Conservation (phyloP, 2,888 invertebrate genomes). For the Himalopsyche tibetana region DNA sequence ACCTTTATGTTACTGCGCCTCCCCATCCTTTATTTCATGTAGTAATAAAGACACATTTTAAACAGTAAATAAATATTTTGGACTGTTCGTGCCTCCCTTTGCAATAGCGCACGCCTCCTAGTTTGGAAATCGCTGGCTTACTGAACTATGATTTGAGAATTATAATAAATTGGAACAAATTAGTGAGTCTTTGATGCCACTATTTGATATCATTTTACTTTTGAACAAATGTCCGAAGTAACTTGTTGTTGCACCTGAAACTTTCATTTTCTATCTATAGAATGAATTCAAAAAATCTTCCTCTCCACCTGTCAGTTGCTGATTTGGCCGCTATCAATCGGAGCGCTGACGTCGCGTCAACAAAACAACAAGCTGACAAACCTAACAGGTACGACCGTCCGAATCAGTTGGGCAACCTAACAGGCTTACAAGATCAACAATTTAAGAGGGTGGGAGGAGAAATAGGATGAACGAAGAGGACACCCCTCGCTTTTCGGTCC, state of each 20-base stretch:
- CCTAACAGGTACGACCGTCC: slow-evolving; percentile 19
- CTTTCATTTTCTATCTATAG: background rate
- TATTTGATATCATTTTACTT: too few species aligned
- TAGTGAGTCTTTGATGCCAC: too few species aligned
- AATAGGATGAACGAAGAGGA: background rate
- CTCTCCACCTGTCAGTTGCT: background rate
- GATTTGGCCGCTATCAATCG: slow-evolving; percentile 35
- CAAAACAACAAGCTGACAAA: slow-evolving; percentile 23
- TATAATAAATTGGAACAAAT: too few species aligned
- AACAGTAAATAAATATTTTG: too few species aligned
- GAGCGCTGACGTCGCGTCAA: slow-evolving; percentile 41
- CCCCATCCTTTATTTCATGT: too few species aligned
- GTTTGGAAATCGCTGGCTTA: too few species aligned
- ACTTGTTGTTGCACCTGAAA: background rate
- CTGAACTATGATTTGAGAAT: too few species aligned
- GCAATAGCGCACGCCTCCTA: too few species aligned
- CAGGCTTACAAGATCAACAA: background rate
- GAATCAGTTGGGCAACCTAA: slow-evolving; percentile 4
- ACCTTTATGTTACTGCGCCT: too few species aligned
- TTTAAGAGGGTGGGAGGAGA: slow-evolving; percentile 15
- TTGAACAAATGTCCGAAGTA: background rate
- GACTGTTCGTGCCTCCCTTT: too few species aligned
- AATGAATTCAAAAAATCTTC: background rate
- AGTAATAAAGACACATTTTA: too few species aligned
- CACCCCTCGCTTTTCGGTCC: slow-evolving; percentile 20